Percentiles rank a stretch among this genome's conserved stretches.
Evolutionary conservation across 1,140 invertebrate species (phyloP).

Genomic region (Cardiocondyla obscurior): DNA sequence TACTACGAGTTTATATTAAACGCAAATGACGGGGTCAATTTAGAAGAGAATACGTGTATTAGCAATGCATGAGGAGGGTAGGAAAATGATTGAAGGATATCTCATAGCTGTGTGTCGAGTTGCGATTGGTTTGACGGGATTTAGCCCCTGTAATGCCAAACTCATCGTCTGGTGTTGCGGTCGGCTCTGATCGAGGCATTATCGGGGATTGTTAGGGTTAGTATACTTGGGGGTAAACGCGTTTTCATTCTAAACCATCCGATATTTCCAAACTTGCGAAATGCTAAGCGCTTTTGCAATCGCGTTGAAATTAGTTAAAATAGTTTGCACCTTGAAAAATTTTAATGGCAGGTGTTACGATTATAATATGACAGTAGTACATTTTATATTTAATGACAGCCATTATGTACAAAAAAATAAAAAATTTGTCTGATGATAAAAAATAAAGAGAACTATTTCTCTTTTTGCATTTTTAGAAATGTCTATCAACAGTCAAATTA

Average conservation of each 20-base stretch:
- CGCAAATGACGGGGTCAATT: not conserved
- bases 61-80: not conserved
- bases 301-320: conserved; percentile 34
- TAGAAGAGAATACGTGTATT: not conserved
- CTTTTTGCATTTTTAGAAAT: no score
- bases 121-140: conserved; percentile 69
- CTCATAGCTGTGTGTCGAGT: conserved; percentile 8
- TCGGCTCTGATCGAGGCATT: conserved; percentile 62
- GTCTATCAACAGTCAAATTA: no score
- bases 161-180: conserved; percentile 71
- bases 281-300: not conserved
- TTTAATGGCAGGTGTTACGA: not conserved
- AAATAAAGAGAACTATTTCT: not conserved
- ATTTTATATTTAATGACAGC: not conserved
- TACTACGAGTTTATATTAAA: not conserved
- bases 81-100: conserved; percentile 6
- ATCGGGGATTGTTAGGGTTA: conserved; percentile 60
- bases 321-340: not conserved
- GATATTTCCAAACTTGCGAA: conserved; percentile 59
- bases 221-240: conserved; percentile 45
- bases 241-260: conserved; percentile 26
- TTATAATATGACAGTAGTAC: not conserved
- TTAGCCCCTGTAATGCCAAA: conserved; percentile 65
- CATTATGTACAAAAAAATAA: not conserved
- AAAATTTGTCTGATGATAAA: not conserved